phyloP scores from a whole-genome alignment of 2,113 vertebrate species.

The Globicephala melas region DNA sequence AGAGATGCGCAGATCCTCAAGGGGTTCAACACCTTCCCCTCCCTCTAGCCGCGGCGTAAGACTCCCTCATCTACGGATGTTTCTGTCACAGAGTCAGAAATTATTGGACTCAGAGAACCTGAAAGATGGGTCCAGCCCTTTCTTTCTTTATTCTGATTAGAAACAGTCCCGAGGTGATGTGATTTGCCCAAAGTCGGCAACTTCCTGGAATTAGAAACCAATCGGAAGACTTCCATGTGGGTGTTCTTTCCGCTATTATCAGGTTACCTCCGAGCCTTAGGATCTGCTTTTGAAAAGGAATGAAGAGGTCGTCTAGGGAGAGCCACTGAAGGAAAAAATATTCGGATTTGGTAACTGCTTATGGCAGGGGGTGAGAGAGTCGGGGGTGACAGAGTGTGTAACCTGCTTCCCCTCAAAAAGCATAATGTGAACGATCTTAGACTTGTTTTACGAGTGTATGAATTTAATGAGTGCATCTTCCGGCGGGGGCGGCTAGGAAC shows the following conservation, averaged over 20 bases:
- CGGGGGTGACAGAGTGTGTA: background rate
- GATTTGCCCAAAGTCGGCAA: background rate
- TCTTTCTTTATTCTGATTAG: slow-evolving; percentile 6
- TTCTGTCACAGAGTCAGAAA: background rate
- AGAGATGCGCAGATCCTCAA: background rate
- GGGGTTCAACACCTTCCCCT: background rate
- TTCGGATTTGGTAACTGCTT: background rate
- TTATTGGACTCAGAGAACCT: background rate
- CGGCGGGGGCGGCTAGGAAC: background rate
- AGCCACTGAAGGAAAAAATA: background rate
- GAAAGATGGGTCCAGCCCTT: background rate
- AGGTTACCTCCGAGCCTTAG: background rate
- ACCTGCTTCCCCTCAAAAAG: background rate
- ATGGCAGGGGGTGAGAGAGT: background rate
- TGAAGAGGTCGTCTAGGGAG: background rate
- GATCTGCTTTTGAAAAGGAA: background rate
- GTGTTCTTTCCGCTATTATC: background rate
- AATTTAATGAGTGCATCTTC: background rate
- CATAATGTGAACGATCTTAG: background rate
- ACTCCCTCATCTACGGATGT: background rate
- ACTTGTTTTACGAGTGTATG: background rate
- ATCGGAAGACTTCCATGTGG: background rate
- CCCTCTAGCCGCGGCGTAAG: background rate
- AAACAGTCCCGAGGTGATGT: background rate
- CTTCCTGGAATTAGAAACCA: slow-evolving; percentile 52